phyloP scores from a whole-genome alignment of 2,797 vertebrate genomes.

The Ficedula albicollis region DNA sequence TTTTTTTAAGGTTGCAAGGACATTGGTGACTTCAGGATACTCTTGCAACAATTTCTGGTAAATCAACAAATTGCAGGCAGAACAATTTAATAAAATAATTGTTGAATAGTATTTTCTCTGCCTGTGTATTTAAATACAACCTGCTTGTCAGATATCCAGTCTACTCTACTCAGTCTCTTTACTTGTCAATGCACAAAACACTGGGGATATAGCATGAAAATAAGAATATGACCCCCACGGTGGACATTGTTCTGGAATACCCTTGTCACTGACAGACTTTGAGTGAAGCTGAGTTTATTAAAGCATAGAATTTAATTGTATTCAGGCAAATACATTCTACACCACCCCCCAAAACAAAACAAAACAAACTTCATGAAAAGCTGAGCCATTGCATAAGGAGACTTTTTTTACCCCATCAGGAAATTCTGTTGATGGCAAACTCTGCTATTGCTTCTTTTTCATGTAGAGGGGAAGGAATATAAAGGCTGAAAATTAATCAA shows the following conservation, averaged over 20 bases:
- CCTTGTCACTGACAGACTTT: background rate
- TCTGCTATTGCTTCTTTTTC: background rate
- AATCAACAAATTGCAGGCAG: background rate
- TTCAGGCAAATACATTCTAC: background rate
- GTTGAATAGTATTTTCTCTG: background rate
- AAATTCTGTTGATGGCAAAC: background rate
- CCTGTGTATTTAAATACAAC: background rate
- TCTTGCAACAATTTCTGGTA: background rate
- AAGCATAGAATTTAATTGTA: background rate
- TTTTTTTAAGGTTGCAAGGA: background rate
- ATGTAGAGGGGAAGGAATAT: background rate
- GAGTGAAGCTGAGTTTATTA: background rate
- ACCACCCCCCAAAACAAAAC: rapidly evolving
- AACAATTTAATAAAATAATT: background rate
- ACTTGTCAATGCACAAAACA: background rate
- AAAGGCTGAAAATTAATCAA: background rate
- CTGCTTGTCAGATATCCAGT: background rate
- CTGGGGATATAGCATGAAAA: background rate
- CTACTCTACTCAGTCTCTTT: background rate
- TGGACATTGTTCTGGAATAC: background rate
- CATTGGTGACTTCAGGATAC: background rate
- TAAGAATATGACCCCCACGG: background rate
- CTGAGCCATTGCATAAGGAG: background rate
- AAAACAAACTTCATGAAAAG: background rate
- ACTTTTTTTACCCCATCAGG: background rate